Conservation (phyloP, 2,888 invertebrate species). For the Cheilosia vernalis region DNA sequence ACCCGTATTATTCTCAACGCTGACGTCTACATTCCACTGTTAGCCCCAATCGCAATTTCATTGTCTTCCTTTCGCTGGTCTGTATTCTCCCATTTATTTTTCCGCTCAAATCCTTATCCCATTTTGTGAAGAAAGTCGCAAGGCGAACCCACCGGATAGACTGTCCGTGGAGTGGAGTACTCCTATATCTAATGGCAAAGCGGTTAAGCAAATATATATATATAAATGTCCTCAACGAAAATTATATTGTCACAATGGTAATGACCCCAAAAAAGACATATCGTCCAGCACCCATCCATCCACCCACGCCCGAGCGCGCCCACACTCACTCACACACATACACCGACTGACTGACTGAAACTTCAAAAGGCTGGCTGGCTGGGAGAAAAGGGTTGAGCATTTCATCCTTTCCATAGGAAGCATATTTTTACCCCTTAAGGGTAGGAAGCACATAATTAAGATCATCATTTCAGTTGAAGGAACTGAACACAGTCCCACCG, state of each 20-base stretch:
- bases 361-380: neutral
- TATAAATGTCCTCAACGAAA: constrained; percentile 63
- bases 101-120: constrained; percentile 58
- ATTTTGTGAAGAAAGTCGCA: constrained; percentile 27
- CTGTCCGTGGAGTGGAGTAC: neutral
- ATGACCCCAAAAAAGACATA: constrained; percentile 62
- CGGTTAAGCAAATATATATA: constrained; percentile 65
- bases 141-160: constrained; percentile 7
- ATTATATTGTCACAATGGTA: constrained; percentile 74
- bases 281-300: neutral
- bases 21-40: constrained; percentile 60
- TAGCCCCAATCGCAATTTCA: constrained; percentile 30
- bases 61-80: constrained; percentile 21
- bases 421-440: constrained; percentile 66
- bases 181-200: constrained; percentile 37
- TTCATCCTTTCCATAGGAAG: constrained; percentile 69
- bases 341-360: neutral
- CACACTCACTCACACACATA: neutral
- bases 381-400: constrained; percentile 50
- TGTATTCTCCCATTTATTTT: constrained; percentile 16
- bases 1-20: constrained; percentile 65
- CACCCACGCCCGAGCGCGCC: too few species aligned
- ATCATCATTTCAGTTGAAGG: constrained; percentile 73
- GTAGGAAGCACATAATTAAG: constrained; percentile 75
- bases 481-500: constrained; percentile 63